These are phyloP conservation scores for Epicampocera succincta DNA, from an alignment of 2,888 invertebrate genomes.

Conservation along the genomic window DNA sequence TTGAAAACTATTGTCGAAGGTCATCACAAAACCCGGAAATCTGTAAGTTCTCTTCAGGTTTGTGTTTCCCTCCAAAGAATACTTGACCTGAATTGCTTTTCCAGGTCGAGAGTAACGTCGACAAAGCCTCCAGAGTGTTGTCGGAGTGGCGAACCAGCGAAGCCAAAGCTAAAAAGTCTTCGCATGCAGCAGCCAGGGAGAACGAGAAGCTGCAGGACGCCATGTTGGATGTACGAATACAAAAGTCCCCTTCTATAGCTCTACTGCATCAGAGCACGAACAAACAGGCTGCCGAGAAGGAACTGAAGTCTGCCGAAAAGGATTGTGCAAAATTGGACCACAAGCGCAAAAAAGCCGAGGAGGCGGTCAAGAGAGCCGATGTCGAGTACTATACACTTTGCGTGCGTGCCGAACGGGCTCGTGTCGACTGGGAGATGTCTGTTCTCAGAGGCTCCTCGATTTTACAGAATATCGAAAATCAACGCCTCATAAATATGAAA, in stretches of 20 bases:
- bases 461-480: slow-evolving; percentile 94
- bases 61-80: background rate
- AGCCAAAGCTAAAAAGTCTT: slow-evolving; percentile 93
- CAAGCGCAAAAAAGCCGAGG: slow-evolving; percentile 94
- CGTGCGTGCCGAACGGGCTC: slow-evolving; percentile 93
- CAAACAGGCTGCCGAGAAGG: slow-evolving; percentile 80
- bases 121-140: slow-evolving; percentile 91
- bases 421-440: slow-evolving; percentile 95
- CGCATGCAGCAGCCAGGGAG: slow-evolving; percentile 92
- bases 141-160: slow-evolving; percentile 93
- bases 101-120: slow-evolving; percentile 89
- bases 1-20: slow-evolving; percentile 88
- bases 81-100: slow-evolving; percentile 12
- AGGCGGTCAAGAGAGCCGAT: slow-evolving; percentile 94
- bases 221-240: slow-evolving; percentile 83
- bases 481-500: slow-evolving; percentile 91
- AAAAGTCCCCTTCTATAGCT: slow-evolving; percentile 81
- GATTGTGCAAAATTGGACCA: slow-evolving; percentile 91
- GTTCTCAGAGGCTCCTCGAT: slow-evolving; percentile 92
- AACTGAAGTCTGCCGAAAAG: slow-evolving; percentile 84
- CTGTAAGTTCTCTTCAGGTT: slow-evolving; percentile 82
- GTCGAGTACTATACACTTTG: slow-evolving; percentile 96
- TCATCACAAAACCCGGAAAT: slow-evolving; percentile 87
- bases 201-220: slow-evolving; percentile 95
- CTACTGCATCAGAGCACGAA: slow-evolving; percentile 79